Conservation (phyloP, 2,113 vertebrate genomes). For the Colius striatus region DNA sequence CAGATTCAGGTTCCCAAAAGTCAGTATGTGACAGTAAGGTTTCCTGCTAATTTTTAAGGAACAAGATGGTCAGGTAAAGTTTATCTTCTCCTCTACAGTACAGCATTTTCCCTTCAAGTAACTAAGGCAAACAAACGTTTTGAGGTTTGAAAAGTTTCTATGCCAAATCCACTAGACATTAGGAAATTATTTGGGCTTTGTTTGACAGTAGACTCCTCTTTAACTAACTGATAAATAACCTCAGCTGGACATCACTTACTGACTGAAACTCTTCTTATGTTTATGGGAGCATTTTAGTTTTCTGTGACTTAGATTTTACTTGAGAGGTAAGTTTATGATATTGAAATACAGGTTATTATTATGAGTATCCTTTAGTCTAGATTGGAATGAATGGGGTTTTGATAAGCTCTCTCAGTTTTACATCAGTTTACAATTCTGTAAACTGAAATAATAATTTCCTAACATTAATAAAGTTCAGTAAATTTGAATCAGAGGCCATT, state of each 20-base stretch:
- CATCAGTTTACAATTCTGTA: neutral
- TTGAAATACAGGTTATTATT: neutral
- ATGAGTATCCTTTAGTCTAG: neutral
- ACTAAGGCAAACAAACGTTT: neutral
- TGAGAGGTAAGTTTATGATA: neutral
- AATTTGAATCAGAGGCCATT: neutral
- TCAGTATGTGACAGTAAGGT: neutral
- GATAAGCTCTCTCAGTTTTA: neutral
- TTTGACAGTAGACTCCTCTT: neutral
- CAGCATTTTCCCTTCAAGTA: neutral
- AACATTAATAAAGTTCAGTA: neutral
- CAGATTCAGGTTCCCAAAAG: neutral
- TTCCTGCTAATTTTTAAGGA: neutral
- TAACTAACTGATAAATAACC: neutral
- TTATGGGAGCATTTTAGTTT: neutral
- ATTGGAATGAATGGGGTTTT: neutral
- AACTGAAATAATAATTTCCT: slow-evolving; percentile 1
- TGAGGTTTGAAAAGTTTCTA: neutral
- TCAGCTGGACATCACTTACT: neutral
- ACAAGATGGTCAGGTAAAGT: neutral
- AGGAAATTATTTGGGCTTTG: neutral
- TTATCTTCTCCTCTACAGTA: neutral
- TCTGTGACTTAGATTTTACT: neutral
- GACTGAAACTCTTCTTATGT: neutral
- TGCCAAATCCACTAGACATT: neutral